Evolutionary conservation across 2,113 vertebrate species (phyloP).

Genomic region (Grantiella picta): DNA sequence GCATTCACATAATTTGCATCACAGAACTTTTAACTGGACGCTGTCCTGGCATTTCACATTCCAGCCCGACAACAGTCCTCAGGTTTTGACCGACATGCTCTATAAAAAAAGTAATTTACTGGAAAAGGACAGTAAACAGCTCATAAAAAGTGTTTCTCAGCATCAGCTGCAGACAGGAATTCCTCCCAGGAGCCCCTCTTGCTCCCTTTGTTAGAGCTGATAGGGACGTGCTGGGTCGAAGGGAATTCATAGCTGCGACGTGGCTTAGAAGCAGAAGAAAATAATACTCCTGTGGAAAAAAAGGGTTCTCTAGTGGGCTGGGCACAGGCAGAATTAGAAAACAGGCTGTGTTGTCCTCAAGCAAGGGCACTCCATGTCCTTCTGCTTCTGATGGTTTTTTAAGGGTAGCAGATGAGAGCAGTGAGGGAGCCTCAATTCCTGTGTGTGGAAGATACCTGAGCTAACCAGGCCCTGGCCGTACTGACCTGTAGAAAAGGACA

Average conservation of each 20-base stretch:
- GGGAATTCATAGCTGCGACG: not conserved
- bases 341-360: not conserved
- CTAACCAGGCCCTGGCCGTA: not conserved
- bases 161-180: constrained; percentile 40
- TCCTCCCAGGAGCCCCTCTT: not conserved
- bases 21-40: not conserved
- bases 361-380: not conserved
- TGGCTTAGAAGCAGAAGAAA: constrained; percentile 10
- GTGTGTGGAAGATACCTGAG: not conserved
- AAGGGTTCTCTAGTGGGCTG: not conserved
- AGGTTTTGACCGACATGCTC: constrained; percentile 2
- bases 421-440: not conserved
- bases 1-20: not conserved
- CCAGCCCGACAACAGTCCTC: not conserved
- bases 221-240: fast-evolving
- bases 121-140: constrained; percentile 29
- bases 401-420: not conserved
- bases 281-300: not conserved
- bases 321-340: not conserved
- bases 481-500: not conserved
- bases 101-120: constrained; percentile 23
- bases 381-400: not conserved
- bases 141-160: constrained; percentile 40
- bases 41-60: constrained; percentile 11
- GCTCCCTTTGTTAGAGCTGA: not conserved